A percentile compares a stretch with the other conserved stretches of the same genome.
Evolutionary conservation across 1,140 invertebrate species (phyloP).

Genomic region (Drosophila ogumai): DNA sequence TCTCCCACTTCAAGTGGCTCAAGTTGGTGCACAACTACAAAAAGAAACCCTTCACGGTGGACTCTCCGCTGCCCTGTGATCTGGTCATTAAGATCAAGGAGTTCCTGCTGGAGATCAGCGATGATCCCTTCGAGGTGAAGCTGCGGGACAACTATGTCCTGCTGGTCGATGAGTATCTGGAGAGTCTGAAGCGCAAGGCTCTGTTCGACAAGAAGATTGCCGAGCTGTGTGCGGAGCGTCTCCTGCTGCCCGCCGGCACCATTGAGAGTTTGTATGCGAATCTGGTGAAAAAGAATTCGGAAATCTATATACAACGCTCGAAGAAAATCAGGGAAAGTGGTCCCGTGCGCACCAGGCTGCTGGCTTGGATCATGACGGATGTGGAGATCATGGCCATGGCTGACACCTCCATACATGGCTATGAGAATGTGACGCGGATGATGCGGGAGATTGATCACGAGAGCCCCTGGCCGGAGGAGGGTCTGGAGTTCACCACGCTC

Average conservation of each 20-base stretch:
- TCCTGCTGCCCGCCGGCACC: conserved; percentile 93
- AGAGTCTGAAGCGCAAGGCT: conserved; percentile 95
- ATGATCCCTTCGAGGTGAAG: conserved; percentile 99
- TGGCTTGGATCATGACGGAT: conserved; percentile 92
- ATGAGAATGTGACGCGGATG: conserved; percentile 90
- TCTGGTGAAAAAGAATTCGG: conserved; percentile 94
- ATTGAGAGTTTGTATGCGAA: conserved; percentile 94
- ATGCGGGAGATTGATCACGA: conserved; percentile 93
- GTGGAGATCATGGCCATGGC: conserved; percentile 93
- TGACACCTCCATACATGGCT: conserved; percentile 93
- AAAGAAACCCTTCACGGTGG: conserved; percentile 88
- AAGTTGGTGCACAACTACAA: conserved; percentile 91
- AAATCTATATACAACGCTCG: conserved; percentile 97
- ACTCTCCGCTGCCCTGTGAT: conserved; percentile 92
- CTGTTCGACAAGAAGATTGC: conserved; percentile 92
- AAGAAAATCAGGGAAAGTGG: conserved; percentile 91
- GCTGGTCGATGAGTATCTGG: conserved; percentile 97
- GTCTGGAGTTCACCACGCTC: conserved; percentile 94
- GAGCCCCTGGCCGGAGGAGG: conserved; percentile 95
- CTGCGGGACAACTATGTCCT: conserved; percentile 98
- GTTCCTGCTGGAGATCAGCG: conserved; percentile 95
- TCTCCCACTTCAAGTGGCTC: conserved; percentile 96
- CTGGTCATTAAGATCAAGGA: conserved; percentile 93
- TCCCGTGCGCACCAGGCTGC: conserved; percentile 91
- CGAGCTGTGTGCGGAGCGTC: conserved; percentile 91